These are phyloP conservation scores for Lasioglossum baleicum DNA, from an alignment of 1,140 invertebrate genomes.

Conservation along the genomic window DNA sequence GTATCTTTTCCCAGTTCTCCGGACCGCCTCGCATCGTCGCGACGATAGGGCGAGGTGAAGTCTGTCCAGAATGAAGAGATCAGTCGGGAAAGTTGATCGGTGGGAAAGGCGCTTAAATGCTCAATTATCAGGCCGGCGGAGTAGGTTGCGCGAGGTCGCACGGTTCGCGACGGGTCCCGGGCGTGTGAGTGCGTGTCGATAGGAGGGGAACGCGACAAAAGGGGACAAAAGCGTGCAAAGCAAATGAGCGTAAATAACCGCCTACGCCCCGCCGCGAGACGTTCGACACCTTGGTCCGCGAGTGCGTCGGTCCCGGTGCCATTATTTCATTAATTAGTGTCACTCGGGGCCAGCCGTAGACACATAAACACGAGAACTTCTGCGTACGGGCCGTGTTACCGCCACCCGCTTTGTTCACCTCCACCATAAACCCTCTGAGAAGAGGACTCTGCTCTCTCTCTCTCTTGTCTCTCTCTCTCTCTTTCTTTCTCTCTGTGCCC, in stretches of 20 bases:
- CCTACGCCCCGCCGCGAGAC: slow-evolving; percentile 67
- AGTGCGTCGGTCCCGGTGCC: slow-evolving; percentile 57
- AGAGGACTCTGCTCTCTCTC: slow-evolving; percentile 43
- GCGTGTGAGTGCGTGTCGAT: not conserved
- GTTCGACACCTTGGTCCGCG: slow-evolving; percentile 70
- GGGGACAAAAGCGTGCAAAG: slow-evolving; percentile 67
- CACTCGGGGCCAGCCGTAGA: slow-evolving; percentile 65
- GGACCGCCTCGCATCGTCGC: no score
- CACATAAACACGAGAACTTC: slow-evolving; percentile 70
- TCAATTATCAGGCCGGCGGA: slow-evolving; percentile 8
- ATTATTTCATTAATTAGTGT: slow-evolving; percentile 77
- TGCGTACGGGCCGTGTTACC: slow-evolving; percentile 64
- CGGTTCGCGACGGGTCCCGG: slow-evolving; percentile 11
- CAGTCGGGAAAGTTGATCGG: no score
- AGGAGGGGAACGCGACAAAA: slow-evolving; percentile 40
- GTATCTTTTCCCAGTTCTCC: no score
- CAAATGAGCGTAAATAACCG: slow-evolving; percentile 78
- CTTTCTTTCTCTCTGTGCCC: slow-evolving; percentile 11
- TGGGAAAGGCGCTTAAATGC: no score
- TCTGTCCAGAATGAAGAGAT: no score
- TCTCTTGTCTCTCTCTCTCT: slow-evolving; percentile 8
- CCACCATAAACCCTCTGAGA: slow-evolving; percentile 56
- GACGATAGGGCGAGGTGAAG: no score
- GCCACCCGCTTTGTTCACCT: slow-evolving; percentile 65
- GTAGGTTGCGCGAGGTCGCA: slow-evolving; percentile 51